Evolutionary conservation across 2,113 vertebrate genomes (phyloP).

Genomic region (Penelope pileata): DNA sequence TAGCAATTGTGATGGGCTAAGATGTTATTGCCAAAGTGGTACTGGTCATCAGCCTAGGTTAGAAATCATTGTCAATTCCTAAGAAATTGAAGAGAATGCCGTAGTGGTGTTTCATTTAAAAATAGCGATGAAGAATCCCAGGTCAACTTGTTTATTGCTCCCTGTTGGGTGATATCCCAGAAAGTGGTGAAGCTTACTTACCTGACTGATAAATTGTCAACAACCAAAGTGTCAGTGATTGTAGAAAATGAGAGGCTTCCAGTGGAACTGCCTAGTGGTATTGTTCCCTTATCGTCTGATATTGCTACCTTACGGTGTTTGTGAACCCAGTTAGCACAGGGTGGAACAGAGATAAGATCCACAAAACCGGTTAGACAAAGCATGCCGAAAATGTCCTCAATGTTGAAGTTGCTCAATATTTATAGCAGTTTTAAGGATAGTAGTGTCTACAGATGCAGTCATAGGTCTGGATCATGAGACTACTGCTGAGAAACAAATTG

Average conservation of each 20-base stretch:
- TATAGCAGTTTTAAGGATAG: background rate
- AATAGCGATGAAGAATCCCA: background rate
- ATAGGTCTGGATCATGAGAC: background rate
- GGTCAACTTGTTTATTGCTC: background rate
- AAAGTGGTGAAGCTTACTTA: background rate
- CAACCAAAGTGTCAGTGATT: background rate
- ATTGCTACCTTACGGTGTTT: background rate
- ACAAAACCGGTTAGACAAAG: background rate
- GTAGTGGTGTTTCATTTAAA: background rate
- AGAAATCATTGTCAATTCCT: background rate
- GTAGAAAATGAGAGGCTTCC: background rate
- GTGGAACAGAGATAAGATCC: background rate
- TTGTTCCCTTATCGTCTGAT: background rate
- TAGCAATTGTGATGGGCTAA: rapidly evolving
- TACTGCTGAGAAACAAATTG: background rate
- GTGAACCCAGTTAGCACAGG: background rate
- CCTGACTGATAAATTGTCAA: background rate
- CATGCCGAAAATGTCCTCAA: background rate
- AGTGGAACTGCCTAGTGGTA: background rate
- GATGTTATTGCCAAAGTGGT: rapidly evolving
- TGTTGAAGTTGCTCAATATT: background rate
- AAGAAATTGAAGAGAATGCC: background rate
- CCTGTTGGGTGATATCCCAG: background rate
- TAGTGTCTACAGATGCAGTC: background rate
- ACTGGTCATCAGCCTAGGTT: background rate